These are phyloP conservation scores for Oryzias dopingdopingensis DNA, from an alignment of 2,797 vertebrate genomes.

Conservation along the genomic window DNA sequence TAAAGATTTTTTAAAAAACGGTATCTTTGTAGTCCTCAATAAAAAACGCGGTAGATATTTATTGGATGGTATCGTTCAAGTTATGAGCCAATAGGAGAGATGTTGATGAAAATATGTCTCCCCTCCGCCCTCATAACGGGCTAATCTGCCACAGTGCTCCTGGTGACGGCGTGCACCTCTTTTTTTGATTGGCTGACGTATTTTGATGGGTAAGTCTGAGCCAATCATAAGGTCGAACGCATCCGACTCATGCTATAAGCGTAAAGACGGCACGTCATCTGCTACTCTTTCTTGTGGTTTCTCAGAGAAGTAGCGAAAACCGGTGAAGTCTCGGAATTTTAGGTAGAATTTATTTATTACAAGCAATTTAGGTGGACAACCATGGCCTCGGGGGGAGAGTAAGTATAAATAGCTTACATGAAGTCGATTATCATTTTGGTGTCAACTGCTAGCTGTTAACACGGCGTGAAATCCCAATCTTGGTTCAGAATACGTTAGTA, in stretches of 20 bases:
- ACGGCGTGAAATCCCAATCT: slow-evolving; percentile 26
- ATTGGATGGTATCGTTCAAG: slow-evolving; percentile 51
- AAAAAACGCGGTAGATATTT: slow-evolving; percentile 58
- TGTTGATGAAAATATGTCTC: slow-evolving; percentile 6
- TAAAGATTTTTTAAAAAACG: background rate
- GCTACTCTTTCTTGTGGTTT: slow-evolving; percentile 59
- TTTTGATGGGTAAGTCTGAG: slow-evolving; percentile 11
- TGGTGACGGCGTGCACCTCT: background rate
- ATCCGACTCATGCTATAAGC: slow-evolving; percentile 51
- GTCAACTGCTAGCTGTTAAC: background rate
- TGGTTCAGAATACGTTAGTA: slow-evolving; percentile 36
- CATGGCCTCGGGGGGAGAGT: slow-evolving; percentile 86
- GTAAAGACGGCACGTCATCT: slow-evolving; percentile 61
- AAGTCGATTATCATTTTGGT: too few species aligned
- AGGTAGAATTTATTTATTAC: slow-evolving; percentile 76
- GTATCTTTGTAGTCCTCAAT: slow-evolving; percentile 14
- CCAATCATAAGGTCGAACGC: slow-evolving; percentile 55
- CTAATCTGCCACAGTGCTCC: slow-evolving; percentile 3
- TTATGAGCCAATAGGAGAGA: slow-evolving; percentile 46
- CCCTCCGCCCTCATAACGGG: slow-evolving; percentile 37
- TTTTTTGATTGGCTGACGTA: slow-evolving; percentile 41
- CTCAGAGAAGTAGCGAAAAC: slow-evolving; percentile 44
- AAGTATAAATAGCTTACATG: slow-evolving; percentile 54
- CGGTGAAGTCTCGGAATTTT: slow-evolving; percentile 53
- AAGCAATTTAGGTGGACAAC: slow-evolving; percentile 68